phyloP scores from a whole-genome alignment of 1,140 invertebrate genomes.

The Saccostrea cuccullata region DNA sequence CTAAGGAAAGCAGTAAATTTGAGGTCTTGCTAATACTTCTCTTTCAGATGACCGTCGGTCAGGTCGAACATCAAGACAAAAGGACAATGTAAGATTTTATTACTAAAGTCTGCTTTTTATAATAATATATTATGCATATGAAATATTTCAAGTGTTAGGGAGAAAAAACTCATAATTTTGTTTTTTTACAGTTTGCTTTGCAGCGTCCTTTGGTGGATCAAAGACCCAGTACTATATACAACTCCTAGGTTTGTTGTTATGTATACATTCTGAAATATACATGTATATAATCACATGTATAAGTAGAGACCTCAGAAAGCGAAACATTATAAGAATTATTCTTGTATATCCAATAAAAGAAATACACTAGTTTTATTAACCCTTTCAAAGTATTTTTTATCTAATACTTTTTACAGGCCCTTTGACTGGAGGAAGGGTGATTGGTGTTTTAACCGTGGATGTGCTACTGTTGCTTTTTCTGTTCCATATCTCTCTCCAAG shows the following conservation, averaged over 20 bases:
- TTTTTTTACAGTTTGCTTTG: not conserved
- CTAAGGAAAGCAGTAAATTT: not conserved
- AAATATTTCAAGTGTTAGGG: not conserved
- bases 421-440: too few species aligned
- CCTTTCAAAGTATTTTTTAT: too few species aligned
- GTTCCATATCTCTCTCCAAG: too few species aligned
- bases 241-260: not conserved
- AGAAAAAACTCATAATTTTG: not conserved
- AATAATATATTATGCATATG: not conserved
- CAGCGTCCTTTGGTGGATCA: slow-evolving; percentile 2
- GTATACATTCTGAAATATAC: too few species aligned
- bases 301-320: too few species aligned
- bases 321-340: too few species aligned
- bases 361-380: too few species aligned
- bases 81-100: not conserved
- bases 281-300: too few species aligned
- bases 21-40: not conserved
- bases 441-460: too few species aligned
- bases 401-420: too few species aligned
- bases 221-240: not conserved
- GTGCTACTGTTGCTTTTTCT: too few species aligned
- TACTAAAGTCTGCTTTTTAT: not conserved
- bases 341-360: too few species aligned
- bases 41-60: not conserved
- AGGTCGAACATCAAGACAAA: not conserved